A percentile compares a stretch with the other conserved stretches of the same genome.
These are phyloP conservation scores for Sylvietta virens DNA, from an alignment of 2,113 vertebrate genomes.

Conservation along the genomic window DNA sequence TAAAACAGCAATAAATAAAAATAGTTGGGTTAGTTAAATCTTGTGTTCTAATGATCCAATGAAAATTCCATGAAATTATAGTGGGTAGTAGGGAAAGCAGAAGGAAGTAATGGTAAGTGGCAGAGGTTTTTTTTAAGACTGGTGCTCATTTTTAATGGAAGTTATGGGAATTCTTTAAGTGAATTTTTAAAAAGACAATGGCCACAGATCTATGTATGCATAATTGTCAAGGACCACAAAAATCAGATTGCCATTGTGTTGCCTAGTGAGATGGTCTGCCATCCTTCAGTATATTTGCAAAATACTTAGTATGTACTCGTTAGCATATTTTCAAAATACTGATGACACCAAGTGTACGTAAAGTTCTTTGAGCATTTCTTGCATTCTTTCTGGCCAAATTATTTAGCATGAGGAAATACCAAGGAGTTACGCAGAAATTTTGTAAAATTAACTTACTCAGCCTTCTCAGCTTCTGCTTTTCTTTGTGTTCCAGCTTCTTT, in stretches of 20 bases:
- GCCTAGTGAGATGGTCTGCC: background rate
- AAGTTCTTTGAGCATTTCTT: background rate
- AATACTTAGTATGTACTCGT: background rate
- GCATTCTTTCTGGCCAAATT: background rate
- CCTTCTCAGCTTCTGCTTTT: constrained; percentile 88
- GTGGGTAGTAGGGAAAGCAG: background rate
- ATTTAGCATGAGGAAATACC: background rate
- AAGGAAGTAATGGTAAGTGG: background rate
- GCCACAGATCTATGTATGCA: background rate
- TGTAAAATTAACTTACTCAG: constrained; percentile 83
- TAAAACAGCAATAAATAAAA: background rate
- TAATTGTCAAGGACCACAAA: background rate
- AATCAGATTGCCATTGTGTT: background rate
- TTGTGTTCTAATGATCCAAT: background rate
- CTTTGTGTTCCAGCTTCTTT: constrained; percentile 74
- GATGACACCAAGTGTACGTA: background rate
- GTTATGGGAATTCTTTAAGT: rapidly evolving
- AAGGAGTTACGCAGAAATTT: background rate
- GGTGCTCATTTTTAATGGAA: background rate
- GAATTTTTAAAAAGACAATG: background rate
- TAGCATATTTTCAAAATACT: background rate
- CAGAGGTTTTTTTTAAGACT: background rate
- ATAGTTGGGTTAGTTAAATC: background rate
- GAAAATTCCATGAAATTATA: background rate
- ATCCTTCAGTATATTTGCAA: background rate